A percentile compares a stretch with the other conserved stretches of the same genome.
Conservation (phyloP, 2,797 vertebrate genomes). For the Allobates femoralis region DNA sequence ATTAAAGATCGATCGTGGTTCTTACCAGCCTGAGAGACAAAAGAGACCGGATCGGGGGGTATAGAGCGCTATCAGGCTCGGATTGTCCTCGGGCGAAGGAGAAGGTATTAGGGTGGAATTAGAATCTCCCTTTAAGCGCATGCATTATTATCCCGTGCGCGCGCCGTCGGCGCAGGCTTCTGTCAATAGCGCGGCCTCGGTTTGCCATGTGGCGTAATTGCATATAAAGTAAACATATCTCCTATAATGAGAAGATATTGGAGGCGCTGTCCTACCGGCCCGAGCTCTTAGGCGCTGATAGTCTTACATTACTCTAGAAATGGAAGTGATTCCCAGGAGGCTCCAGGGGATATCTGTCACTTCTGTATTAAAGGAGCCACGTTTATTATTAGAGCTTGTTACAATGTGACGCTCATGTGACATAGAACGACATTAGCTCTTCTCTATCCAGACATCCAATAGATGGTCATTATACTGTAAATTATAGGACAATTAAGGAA, state of each 20-base stretch:
- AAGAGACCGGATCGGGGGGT: conserved; percentile 26
- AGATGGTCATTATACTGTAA: too few relatives aligned
- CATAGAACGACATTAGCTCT: background rate
- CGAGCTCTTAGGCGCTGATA: conserved; percentile 21
- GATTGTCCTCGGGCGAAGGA: conserved; percentile 34
- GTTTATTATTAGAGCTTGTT: background rate
- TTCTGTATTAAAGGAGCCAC: background rate
- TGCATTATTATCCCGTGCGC: background rate
- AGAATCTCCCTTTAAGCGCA: background rate
- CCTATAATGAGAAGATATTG: conserved; percentile 31
- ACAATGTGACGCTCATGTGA: background rate
- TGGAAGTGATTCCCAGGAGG: conserved; percentile 6
- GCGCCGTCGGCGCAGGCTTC: background rate
- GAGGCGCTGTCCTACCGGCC: background rate
- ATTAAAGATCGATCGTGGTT: conserved; percentile 48
- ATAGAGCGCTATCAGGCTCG: conserved; percentile 42
- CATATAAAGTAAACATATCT: conserved; percentile 42
- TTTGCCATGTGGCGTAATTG: conserved; percentile 24
- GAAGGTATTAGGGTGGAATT: background rate
- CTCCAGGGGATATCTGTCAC: background rate
- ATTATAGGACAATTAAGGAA: too few relatives aligned
- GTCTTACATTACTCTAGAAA: conserved; percentile 20
- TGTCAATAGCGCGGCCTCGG: background rate
- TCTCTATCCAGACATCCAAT: too few relatives aligned
- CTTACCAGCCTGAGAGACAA: conserved; percentile 28